Conservation (phyloP, 2,888 invertebrate genomes). For the Exephanes ischioxanthus region DNA sequence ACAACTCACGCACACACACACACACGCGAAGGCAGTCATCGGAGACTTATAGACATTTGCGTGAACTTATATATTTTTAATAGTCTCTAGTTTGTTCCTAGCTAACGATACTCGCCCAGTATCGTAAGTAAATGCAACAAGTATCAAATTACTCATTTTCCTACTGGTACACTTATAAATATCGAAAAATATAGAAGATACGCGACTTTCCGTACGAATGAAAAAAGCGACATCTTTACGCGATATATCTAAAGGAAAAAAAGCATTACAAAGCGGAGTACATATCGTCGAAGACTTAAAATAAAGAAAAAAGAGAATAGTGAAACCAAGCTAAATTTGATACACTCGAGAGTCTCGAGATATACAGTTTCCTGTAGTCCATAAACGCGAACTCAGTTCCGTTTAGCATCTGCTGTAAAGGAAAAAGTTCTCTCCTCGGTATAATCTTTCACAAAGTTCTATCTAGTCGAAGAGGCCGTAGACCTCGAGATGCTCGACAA, state of each 20-base stretch:
- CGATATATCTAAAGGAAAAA: slow-evolving; percentile 21
- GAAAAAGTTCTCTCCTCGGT: slow-evolving; percentile 31
- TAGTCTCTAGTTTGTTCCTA: slow-evolving; percentile 36
- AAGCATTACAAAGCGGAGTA: slow-evolving; percentile 55
- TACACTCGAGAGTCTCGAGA: slow-evolving; percentile 33
- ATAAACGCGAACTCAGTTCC: slow-evolving; percentile 18
- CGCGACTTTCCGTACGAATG: not conserved
- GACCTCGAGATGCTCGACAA: slow-evolving; percentile 3
- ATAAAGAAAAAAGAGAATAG: slow-evolving; percentile 17
- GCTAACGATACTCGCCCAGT: slow-evolving; percentile 8
- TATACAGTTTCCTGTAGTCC: not conserved
- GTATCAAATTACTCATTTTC: slow-evolving; percentile 32
- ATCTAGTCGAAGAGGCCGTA: slow-evolving; percentile 7
- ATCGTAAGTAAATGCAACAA: slow-evolving; percentile 54
- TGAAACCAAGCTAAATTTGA: slow-evolving; percentile 38
- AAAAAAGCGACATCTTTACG: slow-evolving; percentile 15
- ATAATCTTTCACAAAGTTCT: slow-evolving; percentile 2
- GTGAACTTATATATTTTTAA: slow-evolving; percentile 48
- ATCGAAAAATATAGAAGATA: slow-evolving; percentile 32
- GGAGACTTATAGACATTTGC: slow-evolving; percentile 47
- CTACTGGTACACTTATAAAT: slow-evolving; percentile 21
- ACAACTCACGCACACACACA: slow-evolving; percentile 26
- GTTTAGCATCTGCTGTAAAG: slow-evolving; percentile 17
- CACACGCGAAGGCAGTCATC: slow-evolving; percentile 42
- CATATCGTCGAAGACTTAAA: slow-evolving; percentile 51